These are phyloP conservation scores for Lagocephalus sceleratus DNA, from an alignment of 2,797 vertebrate species.

Conservation along the genomic window DNA sequence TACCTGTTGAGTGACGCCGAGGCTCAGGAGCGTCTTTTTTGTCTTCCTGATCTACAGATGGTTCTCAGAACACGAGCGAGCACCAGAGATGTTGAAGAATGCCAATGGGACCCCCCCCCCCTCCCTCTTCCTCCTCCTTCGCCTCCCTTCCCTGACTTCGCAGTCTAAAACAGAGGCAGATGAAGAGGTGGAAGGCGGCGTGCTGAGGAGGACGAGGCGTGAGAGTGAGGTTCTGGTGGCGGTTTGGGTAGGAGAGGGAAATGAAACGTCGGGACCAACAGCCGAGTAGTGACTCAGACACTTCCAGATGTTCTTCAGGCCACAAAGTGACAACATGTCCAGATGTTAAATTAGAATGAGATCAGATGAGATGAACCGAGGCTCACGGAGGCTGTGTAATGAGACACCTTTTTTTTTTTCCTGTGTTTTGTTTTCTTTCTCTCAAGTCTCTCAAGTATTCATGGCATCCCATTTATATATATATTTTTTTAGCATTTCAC, in stretches of 20 bases:
- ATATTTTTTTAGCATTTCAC: constrained; percentile 53
- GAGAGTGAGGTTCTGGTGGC: constrained; percentile 16
- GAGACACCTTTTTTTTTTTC: constrained; percentile 2
- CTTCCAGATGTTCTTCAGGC: constrained; percentile 5
- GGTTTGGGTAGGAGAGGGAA: constrained; percentile 29
- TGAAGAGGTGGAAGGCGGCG: constrained; percentile 38
- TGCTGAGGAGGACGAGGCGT: constrained; percentile 30
- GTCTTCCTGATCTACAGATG: constrained; percentile 72
- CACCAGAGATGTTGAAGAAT: constrained; percentile 66
- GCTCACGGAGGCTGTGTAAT: constrained; percentile 23
- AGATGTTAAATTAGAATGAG: constrained; percentile 24
- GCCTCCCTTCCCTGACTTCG: constrained; percentile 51
- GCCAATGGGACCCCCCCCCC: constrained; percentile 62
- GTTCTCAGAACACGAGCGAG: constrained; percentile 65
- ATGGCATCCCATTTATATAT: constrained; percentile 29
- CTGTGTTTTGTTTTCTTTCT: no score
- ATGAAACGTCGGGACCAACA: constrained; percentile 25
- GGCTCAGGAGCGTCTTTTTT: constrained; percentile 64
- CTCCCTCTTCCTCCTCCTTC: background rate
- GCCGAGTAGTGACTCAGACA: constrained; percentile 1
- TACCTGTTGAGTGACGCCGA: constrained; percentile 73
- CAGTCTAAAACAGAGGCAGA: constrained; percentile 52
- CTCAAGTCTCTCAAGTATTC: constrained; percentile 22
- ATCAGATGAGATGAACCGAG: constrained; percentile 34
- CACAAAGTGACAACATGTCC: constrained; percentile 12